Evolutionary conservation across 2,113 vertebrate species (phyloP).

Genomic region (Etheostoma cragini): DNA sequence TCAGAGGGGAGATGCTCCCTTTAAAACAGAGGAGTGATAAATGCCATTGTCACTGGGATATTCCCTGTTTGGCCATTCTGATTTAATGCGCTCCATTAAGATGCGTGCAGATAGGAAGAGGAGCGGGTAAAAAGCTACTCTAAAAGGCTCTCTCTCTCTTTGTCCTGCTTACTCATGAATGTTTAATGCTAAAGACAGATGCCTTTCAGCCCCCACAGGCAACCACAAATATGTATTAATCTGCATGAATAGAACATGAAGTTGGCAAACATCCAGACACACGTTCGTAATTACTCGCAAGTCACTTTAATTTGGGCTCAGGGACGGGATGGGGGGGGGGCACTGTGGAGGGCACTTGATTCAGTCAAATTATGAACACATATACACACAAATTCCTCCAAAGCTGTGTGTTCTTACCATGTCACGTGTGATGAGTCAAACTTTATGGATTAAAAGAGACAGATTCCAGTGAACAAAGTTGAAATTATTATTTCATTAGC

Average conservation of each 20-base stretch:
- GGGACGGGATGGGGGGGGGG: constrained; percentile 31
- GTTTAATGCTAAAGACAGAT: constrained; percentile 83
- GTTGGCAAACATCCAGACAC: constrained; percentile 77
- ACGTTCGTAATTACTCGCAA: constrained; percentile 83
- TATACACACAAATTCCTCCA: background rate
- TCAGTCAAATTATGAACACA: constrained; percentile 11
- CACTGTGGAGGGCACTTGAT: constrained; percentile 43
- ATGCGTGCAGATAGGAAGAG: constrained; percentile 70
- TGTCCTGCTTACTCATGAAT: constrained; percentile 80
- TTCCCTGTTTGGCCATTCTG: constrained; percentile 64
- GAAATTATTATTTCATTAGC: constrained; percentile 11
- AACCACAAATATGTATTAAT: constrained; percentile 86
- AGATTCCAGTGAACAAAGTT: constrained; percentile 16
- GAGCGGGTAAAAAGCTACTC: constrained; percentile 59
- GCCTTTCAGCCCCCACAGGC: constrained; percentile 80
- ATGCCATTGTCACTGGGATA: constrained; percentile 63
- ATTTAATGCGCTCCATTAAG: constrained; percentile 75
- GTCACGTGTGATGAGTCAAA: background rate
- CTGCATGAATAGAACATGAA: constrained; percentile 86
- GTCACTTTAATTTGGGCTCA: constrained; percentile 74
- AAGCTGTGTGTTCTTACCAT: constrained; percentile 5
- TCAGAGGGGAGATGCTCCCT: constrained; percentile 22
- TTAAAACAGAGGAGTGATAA: constrained; percentile 64
- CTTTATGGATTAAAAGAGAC: constrained; percentile 11
- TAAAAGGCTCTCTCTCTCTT: constrained; percentile 13